phyloP scores from a whole-genome alignment of 1,140 invertebrate genomes.

The Tetragnatha versicolor region DNA sequence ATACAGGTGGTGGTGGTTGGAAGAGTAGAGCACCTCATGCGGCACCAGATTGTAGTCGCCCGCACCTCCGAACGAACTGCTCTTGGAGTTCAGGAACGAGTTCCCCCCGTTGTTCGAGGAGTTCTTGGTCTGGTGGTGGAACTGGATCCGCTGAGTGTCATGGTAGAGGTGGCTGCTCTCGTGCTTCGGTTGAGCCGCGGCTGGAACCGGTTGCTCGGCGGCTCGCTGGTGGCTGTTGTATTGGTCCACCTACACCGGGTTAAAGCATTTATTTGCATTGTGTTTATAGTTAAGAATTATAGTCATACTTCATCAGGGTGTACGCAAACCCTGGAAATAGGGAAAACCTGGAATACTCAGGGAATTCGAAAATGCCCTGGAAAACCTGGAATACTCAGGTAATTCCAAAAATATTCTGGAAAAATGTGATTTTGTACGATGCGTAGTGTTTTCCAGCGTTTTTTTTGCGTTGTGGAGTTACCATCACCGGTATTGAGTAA shows the following conservation, averaged over 20 bases:
- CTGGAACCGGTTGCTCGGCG: conserved; percentile 31
- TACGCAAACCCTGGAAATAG: too few relatives aligned
- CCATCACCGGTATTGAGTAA: too few relatives aligned
- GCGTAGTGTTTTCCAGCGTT: too few relatives aligned
- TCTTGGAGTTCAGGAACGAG: conserved; percentile 72
- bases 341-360: too few relatives aligned
- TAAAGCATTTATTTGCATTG: too few relatives aligned
- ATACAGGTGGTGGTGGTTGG: conserved; percentile 88
- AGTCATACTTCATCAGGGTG: too few relatives aligned
- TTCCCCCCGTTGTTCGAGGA: conserved; percentile 69
- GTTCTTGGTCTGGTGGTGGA: conserved; percentile 39
- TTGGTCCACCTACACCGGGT: conserved; percentile 1
- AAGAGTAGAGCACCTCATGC: conserved; percentile 96
- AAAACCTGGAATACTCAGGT: too few relatives aligned
- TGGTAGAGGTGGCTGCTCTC: conserved; percentile 15
- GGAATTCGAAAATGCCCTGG: too few relatives aligned
- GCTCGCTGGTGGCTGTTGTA: conserved; percentile 10
- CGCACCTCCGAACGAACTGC: conserved; percentile 71
- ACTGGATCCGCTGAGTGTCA: conserved; percentile 12
- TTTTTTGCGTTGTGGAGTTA: too few relatives aligned
- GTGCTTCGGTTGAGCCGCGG: neutral
- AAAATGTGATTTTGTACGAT: too few relatives aligned
- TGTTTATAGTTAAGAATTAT: too few relatives aligned
- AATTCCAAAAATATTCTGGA: too few relatives aligned
- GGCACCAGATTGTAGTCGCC: conserved; percentile 98